Conservation (phyloP, 2,888 invertebrate genomes). For the Hypolimnas misippus region DNA sequence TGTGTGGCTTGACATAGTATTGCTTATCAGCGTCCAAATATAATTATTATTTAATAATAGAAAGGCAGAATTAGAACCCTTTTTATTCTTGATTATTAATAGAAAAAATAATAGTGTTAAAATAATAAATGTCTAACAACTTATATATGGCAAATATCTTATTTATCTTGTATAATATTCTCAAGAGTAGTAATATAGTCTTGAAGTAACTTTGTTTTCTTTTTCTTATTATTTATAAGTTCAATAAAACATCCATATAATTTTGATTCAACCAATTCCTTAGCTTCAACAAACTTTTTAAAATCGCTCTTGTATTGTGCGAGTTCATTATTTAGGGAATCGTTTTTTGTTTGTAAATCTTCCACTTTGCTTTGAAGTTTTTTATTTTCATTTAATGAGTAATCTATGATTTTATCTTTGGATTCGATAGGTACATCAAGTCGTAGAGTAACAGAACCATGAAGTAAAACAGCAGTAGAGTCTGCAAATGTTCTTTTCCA, state of each 20-base stretch:
- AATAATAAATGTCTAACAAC: background rate
- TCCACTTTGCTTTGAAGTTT: constrained; percentile 48
- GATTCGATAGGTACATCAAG: constrained; percentile 44
- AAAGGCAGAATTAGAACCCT: too few species aligned
- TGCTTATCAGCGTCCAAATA: too few species aligned
- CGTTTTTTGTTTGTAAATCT: constrained; percentile 43
- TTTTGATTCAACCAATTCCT: constrained; percentile 56
- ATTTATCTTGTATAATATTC: constrained; percentile 1
- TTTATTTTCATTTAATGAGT: constrained; percentile 58
- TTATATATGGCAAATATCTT: background rate
- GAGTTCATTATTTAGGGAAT: constrained; percentile 50
- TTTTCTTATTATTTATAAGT: constrained; percentile 69
- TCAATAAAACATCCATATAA: constrained; percentile 70
- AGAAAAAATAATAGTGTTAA: too few species aligned
- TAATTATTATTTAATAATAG: too few species aligned
- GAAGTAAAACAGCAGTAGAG: constrained; percentile 46
- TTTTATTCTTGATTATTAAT: too few species aligned
- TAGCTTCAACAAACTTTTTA: constrained; percentile 57
- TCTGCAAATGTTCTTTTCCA: constrained; percentile 63
- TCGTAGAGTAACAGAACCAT: constrained; percentile 58
- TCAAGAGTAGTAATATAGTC: constrained; percentile 49
- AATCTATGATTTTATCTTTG: constrained; percentile 59
- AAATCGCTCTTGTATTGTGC: constrained; percentile 57
- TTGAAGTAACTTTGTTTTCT: constrained; percentile 64
- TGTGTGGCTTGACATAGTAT: too few species aligned